Percentiles rank a stretch among this genome's conserved stretches.
Evolutionary conservation across 2,113 vertebrate genomes (phyloP).

Genomic region (Mustela nigripes): DNA sequence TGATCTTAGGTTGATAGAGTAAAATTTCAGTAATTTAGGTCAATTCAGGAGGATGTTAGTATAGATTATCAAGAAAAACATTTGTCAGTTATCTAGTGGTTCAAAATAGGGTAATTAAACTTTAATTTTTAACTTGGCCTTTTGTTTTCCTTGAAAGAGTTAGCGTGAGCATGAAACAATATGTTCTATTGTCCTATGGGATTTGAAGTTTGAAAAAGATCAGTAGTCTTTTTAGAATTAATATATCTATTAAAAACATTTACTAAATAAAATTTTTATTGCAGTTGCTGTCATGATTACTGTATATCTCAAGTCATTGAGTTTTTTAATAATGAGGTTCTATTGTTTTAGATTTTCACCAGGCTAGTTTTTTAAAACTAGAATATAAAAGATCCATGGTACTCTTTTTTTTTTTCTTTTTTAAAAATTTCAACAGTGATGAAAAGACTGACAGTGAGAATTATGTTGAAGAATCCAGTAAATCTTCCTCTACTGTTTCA

Average conservation of each 20-base stretch:
- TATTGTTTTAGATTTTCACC: conserved; percentile 41
- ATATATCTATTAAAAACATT: neutral
- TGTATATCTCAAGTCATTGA: neutral
- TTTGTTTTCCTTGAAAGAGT: neutral
- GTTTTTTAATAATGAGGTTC: neutral
- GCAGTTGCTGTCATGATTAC: neutral
- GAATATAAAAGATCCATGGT: conserved; percentile 45
- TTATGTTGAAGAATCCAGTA: conserved; percentile 76
- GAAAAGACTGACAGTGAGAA: conserved; percentile 80
- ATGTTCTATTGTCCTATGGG: neutral
- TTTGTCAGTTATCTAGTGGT: neutral
- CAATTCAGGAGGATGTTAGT: neutral
- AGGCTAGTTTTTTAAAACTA: conserved; percentile 37
- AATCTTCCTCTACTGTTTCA: conserved; percentile 81
- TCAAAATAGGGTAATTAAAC: neutral
- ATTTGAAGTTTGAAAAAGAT: conserved; percentile 17
- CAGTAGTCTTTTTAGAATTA: conserved; percentile 19
- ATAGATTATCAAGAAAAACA: neutral
- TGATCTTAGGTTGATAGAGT: neutral
- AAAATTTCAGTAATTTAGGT: conserved; percentile 19
- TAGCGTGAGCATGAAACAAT: neutral
- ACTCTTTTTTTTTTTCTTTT: neutral
- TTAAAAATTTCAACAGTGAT: conserved; percentile 85
- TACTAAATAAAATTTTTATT: neutral
- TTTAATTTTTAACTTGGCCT: neutral